A percentile compares a stretch with the other conserved stretches of the same genome.
phyloP scores from a whole-genome alignment of 2,113 vertebrate species.

The pig (Sus scrofa) region T2T-Sscrofa CM000822.6:4133001-4133500 shows the following conservation, averaged over 20 bases:
- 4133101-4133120: conserved; percentile 76
- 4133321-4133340: conserved; percentile 60
- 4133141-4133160: conserved; percentile 81
- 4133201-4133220: conserved; percentile 71
- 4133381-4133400: neutral
- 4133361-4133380: neutral
- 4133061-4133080: conserved; percentile 74
- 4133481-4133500: neutral
- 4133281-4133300: conserved; percentile 68
- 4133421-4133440: neutral
- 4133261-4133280: conserved; percentile 73
- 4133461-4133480: neutral
- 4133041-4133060: conserved; percentile 74
- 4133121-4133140: conserved; percentile 74
- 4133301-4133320: conserved; percentile 76
- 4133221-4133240: conserved; percentile 49
- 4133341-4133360: conserved; percentile 18
- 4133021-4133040: conserved; percentile 82
- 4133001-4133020: conserved; percentile 66
- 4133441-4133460: neutral
- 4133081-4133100: conserved; percentile 74
- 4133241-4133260: conserved; percentile 77
- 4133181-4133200: conserved; percentile 81
- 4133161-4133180: conserved; percentile 80
- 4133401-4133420: neutral